Evolutionary conservation across 2,888 invertebrate species (phyloP).

Genomic region (Opisthograptis luteolata): DNA sequence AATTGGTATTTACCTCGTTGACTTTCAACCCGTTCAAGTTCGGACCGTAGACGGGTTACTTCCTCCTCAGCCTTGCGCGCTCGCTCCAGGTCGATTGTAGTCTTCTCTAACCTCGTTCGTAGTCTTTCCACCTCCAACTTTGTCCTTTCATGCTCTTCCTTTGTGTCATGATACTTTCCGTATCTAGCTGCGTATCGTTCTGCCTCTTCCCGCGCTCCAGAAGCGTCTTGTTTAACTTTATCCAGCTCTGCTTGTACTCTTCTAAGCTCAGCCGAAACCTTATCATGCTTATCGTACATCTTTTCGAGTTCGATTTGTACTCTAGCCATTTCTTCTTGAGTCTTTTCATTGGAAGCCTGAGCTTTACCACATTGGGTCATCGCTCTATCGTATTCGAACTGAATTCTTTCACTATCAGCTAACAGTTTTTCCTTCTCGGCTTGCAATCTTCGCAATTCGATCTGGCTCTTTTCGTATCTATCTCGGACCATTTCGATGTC

Average conservation of each 20-base stretch:
- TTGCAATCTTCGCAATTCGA: slow-evolving; percentile 91
- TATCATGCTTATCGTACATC: slow-evolving; percentile 95
- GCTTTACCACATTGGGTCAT: slow-evolving; percentile 94
- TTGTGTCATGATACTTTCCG: slow-evolving; percentile 90
- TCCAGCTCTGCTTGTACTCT: slow-evolving; percentile 92
- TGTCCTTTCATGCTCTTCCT: slow-evolving; percentile 90
- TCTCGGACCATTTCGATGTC: slow-evolving; percentile 95
- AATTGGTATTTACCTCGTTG: slow-evolving; percentile 86
- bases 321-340: slow-evolving; percentile 94
- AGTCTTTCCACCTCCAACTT: slow-evolving; percentile 92
- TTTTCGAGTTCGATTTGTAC: slow-evolving; percentile 95
- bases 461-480: slow-evolving; percentile 94
- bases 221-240: slow-evolving; percentile 87
- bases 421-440: slow-evolving; percentile 94
- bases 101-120: slow-evolving; percentile 91
- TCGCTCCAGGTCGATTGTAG: slow-evolving; percentile 90
- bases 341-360: slow-evolving; percentile 93
- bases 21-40: slow-evolving; percentile 90
- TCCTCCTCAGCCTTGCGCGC: slow-evolving; percentile 89
- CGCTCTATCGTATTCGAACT: slow-evolving; percentile 93
- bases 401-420: slow-evolving; percentile 92
- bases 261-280: slow-evolving; percentile 91
- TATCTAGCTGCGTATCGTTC: slow-evolving; percentile 89
- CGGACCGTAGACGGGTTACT: slow-evolving; percentile 86
- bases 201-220: slow-evolving; percentile 91